phyloP scores from a whole-genome alignment of 2,113 vertebrate species.

The Sceloporus tristichus region DNA sequence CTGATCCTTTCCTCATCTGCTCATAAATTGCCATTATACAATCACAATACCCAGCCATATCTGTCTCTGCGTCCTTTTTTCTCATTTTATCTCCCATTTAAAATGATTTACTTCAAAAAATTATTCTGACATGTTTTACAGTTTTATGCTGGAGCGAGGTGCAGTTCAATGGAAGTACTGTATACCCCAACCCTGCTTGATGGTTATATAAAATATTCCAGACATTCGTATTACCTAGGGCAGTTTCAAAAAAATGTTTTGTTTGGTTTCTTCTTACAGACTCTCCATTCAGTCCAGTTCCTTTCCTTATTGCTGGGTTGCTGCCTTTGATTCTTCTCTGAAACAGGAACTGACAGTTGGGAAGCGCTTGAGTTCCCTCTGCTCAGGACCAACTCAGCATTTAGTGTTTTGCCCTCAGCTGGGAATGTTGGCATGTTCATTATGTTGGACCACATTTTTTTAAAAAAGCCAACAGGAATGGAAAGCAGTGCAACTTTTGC shows the following conservation, averaged over 20 bases:
- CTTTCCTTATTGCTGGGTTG: not conserved
- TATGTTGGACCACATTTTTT: not conserved
- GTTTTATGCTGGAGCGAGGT: not conserved
- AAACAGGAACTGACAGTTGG: slow-evolving; percentile 1
- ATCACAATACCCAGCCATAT: not conserved
- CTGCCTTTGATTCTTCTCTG: slow-evolving; percentile 23
- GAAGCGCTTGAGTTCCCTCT: not conserved
- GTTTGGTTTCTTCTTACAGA: not conserved
- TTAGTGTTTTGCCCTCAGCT: slow-evolving; percentile 20
- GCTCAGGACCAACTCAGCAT: not conserved
- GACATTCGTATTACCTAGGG: slow-evolving; percentile 15
- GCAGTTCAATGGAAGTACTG: not conserved
- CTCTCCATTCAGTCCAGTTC: not conserved
- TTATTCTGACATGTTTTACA: slow-evolving; percentile 11
- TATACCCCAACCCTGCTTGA: not conserved
- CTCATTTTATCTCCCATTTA: not conserved
- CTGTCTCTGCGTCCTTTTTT: not conserved
- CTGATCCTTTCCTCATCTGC: slow-evolving; percentile 9
- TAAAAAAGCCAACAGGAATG: not conserved
- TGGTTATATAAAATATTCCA: slow-evolving; percentile 26
- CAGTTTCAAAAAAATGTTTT: not conserved
- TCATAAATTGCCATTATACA: slow-evolving; percentile 7
- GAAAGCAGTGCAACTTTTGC: not conserved
- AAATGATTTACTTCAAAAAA: slow-evolving; percentile 14
- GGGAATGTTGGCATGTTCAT: not conserved